Percentiles rank a stretch among this genome's conserved stretches.
Conservation (phyloP, 2,888 invertebrate species). For the Metellina segmentata region DNA sequence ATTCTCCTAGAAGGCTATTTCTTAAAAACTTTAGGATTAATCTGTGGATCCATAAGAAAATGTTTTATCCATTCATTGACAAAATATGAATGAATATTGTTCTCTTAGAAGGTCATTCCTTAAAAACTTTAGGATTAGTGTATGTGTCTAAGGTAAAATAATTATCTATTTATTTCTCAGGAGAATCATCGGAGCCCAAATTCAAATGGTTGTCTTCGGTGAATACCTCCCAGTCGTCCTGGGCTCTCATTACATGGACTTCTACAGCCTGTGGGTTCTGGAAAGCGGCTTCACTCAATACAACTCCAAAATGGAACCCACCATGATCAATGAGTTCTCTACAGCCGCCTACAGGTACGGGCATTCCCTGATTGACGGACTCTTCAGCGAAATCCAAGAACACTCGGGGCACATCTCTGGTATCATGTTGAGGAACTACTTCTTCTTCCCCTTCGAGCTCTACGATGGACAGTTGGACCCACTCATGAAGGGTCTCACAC, state of each 20-base stretch:
- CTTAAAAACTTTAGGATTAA: too few species aligned
- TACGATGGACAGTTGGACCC: constrained; percentile 81
- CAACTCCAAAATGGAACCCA: constrained; percentile 86
- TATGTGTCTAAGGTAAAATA: too few species aligned
- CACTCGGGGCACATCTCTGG: constrained; percentile 85
- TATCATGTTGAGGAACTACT: constrained; percentile 83
- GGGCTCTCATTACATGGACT: constrained; percentile 81
- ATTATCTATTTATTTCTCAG: constrained; percentile 78
- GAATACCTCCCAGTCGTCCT: constrained; percentile 89
- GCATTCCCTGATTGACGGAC: constrained; percentile 85
- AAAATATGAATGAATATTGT: too few species aligned
- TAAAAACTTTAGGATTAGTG: too few species aligned
- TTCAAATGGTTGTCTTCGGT: constrained; percentile 82
- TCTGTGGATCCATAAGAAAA: too few species aligned
- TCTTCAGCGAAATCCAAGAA: constrained; percentile 90
- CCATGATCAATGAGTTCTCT: constrained; percentile 92
- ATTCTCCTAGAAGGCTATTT: too few species aligned
- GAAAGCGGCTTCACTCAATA: constrained; percentile 88
- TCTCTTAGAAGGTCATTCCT: too few species aligned
- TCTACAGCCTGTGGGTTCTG: constrained; percentile 80
- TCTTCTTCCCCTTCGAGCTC: constrained; percentile 77
- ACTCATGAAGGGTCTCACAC: constrained; percentile 82
- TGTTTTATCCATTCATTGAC: too few species aligned
- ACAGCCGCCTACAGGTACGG: constrained; percentile 87
- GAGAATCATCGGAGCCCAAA: constrained; percentile 81